A percentile compares a stretch with the other conserved stretches of the same genome.
Conservation (phyloP, 2,888 invertebrate genomes). For the Rhagium mordax region DNA sequence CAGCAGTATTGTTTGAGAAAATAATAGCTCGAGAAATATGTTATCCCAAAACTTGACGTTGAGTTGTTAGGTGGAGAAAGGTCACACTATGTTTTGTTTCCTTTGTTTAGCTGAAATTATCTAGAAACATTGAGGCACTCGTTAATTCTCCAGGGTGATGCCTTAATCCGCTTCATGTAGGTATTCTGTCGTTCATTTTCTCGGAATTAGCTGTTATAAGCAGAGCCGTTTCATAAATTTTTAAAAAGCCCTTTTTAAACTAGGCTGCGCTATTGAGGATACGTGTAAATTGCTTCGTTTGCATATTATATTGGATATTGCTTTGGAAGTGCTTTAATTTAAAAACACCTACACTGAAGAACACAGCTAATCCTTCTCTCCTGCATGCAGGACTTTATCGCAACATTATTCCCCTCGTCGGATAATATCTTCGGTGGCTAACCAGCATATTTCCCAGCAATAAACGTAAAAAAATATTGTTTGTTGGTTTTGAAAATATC, state of each 20-base stretch:
- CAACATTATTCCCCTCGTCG: no score
- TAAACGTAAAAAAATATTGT: no score
- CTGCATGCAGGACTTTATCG: neutral
- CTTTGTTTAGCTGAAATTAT: constrained; percentile 60
- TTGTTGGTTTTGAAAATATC: no score
- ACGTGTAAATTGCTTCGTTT: constrained; percentile 60
- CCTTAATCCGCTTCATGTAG: constrained; percentile 59
- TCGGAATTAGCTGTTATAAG: constrained; percentile 56
- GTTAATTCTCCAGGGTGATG: constrained; percentile 60
- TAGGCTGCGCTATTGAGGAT: constrained; percentile 51
- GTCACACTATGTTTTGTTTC: constrained; percentile 47
- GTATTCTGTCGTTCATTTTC: constrained; percentile 58
- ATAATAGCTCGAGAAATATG: constrained; percentile 47
- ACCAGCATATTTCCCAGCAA: no score
- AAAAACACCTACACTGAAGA: constrained; percentile 35
- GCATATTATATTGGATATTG: constrained; percentile 58
- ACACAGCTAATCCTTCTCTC: neutral
- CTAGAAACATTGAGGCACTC: constrained; percentile 58
- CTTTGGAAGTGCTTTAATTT: constrained; percentile 54
- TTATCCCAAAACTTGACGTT: constrained; percentile 48
- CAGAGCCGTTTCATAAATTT: constrained; percentile 57
- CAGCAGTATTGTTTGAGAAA: constrained; percentile 35
- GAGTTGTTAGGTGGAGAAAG: constrained; percentile 46
- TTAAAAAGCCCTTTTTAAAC: constrained; percentile 57
- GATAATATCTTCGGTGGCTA: no score